phyloP scores from a whole-genome alignment of 1,140 invertebrate species.

The Caerostris extrusa region DNA sequence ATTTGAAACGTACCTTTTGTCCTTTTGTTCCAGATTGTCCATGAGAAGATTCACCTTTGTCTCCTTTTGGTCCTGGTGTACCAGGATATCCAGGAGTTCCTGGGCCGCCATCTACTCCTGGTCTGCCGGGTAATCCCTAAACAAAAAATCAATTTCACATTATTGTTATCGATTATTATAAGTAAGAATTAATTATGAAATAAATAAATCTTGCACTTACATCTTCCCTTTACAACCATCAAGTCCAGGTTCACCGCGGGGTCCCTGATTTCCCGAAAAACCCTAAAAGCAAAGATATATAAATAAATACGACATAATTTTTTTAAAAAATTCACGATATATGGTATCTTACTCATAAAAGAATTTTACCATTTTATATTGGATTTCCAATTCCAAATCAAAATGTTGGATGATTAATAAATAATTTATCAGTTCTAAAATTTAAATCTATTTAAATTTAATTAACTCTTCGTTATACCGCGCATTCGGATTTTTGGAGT shows the following conservation, averaged over 20 bases:
- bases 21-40: conserved; percentile 69
- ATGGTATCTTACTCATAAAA: too few relatives aligned
- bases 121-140: conserved; percentile 80
- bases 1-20: conserved; percentile 48
- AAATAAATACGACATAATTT: not conserved
- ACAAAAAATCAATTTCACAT: not conserved
- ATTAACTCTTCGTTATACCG: too few relatives aligned
- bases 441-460: too few relatives aligned
- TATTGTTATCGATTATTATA: not conserved
- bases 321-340: too few relatives aligned
- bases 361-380: too few relatives aligned
- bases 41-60: conserved; percentile 77
- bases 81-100: conserved; percentile 71
- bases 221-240: conserved; percentile 97
- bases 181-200: not conserved
- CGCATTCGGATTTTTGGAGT: too few relatives aligned
- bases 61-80: conserved; percentile 77
- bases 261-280: conserved; percentile 86
- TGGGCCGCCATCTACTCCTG: conserved; percentile 67
- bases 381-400: too few relatives aligned
- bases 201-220: conserved; percentile 80
- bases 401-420: too few relatives aligned
- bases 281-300: conserved; percentile 70
- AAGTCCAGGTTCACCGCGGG: conserved; percentile 88
- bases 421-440: too few relatives aligned